Conservation (phyloP, 1,140 invertebrate genomes). For the Arion vulgaris region DNA sequence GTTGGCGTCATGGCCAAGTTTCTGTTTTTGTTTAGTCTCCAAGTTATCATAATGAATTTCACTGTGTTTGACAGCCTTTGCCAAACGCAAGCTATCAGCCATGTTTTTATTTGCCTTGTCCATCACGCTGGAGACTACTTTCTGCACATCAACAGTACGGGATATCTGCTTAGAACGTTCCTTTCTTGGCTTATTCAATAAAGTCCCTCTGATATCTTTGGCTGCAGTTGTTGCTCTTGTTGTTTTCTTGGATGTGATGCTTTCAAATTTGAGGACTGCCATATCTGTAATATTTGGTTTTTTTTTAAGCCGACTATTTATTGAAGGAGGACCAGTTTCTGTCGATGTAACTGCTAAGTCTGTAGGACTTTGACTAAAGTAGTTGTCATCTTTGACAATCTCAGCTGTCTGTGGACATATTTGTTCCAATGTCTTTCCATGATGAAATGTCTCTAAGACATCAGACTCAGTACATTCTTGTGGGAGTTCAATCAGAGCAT, state of each 20-base stretch:
- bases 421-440: neutral
- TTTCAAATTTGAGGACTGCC: slow-evolving; percentile 13
- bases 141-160: neutral
- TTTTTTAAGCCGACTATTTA: neutral
- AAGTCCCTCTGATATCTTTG: neutral
- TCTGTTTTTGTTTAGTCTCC: neutral
- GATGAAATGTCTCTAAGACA: neutral
- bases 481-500: too few species aligned
- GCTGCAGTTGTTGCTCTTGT: neutral
- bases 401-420: neutral
- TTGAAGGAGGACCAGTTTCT: neutral
- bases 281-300: slow-evolving; percentile 27
- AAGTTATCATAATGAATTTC: neutral
- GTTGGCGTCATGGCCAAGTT: neutral
- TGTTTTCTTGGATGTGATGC: slow-evolving; percentile 14
- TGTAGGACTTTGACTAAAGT: neutral
- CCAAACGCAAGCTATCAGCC: neutral
- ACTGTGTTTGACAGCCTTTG: neutral
- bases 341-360: neutral
- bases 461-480: too few species aligned
- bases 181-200: neutral
- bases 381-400: neutral
- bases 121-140: neutral
- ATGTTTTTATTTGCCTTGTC: neutral
- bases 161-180: neutral